Conservation (phyloP, 2,797 vertebrate species). For the Sebastolobus alascanus region DNA sequence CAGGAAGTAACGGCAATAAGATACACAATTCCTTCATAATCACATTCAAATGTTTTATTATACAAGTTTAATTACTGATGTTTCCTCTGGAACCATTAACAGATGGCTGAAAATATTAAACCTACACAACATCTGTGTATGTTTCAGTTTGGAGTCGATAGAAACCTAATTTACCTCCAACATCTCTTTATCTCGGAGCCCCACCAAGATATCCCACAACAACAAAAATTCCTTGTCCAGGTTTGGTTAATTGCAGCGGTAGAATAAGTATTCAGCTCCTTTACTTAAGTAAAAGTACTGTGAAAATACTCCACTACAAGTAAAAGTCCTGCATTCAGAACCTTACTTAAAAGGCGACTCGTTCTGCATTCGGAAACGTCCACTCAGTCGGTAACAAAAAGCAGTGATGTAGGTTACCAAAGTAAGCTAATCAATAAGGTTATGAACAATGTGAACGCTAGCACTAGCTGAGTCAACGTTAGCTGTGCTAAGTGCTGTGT, state of each 20-base stretch:
- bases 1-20: not conserved
- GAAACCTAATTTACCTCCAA: not conserved
- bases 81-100: not conserved
- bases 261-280: not conserved
- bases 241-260: conserved; percentile 1
- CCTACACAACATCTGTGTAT: not conserved
- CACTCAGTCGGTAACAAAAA: too few relatives aligned
- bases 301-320: too few relatives aligned
- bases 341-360: too few relatives aligned
- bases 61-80: not conserved
- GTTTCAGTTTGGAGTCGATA: not conserved
- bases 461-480: too few relatives aligned
- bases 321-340: too few relatives aligned
- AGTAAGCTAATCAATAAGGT: too few relatives aligned
- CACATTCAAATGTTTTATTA: conserved; percentile 43
- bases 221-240: not conserved
- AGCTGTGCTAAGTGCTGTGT: too few relatives aligned
- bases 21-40: conserved; percentile 23
- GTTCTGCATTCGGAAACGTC: too few relatives aligned
- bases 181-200: too few relatives aligned
- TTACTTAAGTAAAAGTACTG: not conserved
- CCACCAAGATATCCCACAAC: too few relatives aligned
- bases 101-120: conserved; percentile 3
- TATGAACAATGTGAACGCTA: too few relatives aligned
- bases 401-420: too few relatives aligned